Base-by-base conservation (phyloP, 1,140 invertebrate genomes). In the Batillaria attramentaria region DNA sequence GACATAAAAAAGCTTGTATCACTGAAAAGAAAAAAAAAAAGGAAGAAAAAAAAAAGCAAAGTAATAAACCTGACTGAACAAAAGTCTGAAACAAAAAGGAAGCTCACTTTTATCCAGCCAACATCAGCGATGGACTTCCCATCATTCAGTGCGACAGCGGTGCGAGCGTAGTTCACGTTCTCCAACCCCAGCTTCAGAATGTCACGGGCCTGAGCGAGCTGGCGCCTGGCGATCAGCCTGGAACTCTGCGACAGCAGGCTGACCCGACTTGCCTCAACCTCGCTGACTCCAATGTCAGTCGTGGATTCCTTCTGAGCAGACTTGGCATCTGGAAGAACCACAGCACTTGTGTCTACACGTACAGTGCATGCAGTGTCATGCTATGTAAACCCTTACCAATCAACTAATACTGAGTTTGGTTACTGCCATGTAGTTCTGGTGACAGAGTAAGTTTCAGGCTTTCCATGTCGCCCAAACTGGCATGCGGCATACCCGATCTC, bases 91-190 rank as follows among this genome's bases (percentile, higher is more conserved):
- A 54, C 50, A n/a, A n/a, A n/a, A n/a, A n/a, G n/a, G n/a, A n/a
- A n/a, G 39, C 79, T 28, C 79, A 91, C 90, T 86, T 90, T 90
- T 31, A 86, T 85, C 88, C 89, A 91, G 46, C 77, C 81, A 37
- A 90, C 84, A 80, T 91, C 90, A 39, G 88, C 89, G 72, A 90
- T 89, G 33, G 84, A 84, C 69, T 85, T 86, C n/a, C 88, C 89
- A 83, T 91, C 90, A 72, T 84, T 85, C 1, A 87, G 74, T 50
- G 87, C 88, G 4, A 88, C 87, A 60, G 86, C 86, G 42, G 85
- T 79, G 24, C 89, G 74, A 13, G 89, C 88, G 79, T 82, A 85
- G 18, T 86, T 88, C 4, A 91, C 88, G 81, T 90, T 89, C 57
- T 85, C 79, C 42, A 91, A 81, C 3, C 89, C 89, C 18, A 88